Base-by-base conservation (phyloP, 2,797 vertebrate genomes). In the Simalia tracyae region DNA sequence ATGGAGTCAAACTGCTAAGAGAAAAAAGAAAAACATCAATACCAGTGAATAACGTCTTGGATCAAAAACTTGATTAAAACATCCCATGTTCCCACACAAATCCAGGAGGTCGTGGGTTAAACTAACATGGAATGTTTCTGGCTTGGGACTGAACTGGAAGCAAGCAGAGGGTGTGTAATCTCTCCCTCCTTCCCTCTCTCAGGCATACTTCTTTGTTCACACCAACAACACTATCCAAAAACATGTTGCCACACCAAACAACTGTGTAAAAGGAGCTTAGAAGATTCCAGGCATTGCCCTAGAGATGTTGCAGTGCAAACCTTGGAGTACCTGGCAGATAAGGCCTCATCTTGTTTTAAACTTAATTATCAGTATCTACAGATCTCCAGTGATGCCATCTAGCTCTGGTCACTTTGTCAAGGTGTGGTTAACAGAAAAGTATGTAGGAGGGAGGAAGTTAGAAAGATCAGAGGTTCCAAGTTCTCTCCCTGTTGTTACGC, bases 71-170 rank as follows among this genome's bases (percentile, higher is more conserved):
- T 85, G 84, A 46, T 66, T 88, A 64, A 91, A 91, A 31, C 54
- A 54, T 60, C 90, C 86, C 72, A 19, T 59, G n/a, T 91, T 93
- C 72, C 61, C 61, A 91, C 76, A 60, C 92, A 91, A 72, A 86
- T 85, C 76, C 2, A 42, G 87, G 63, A 86, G 6, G 15, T 63
- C 9, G n/a, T 54, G 36, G 84, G 76, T 85, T 85, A 91, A 93
- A 72, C 36, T 36, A 7, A 59, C 36, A 59, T 24, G 89, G 26
- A 81, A 60, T 90, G 50, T 59, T 93, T 88, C 10, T 88, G 36
- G 64, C 56, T 85, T 68, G n/a, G 66, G 42, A 50, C 56, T 28
- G 14, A 42, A 19, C 10, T 54, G 42, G 81, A 61, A 86, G 42
- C 26, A 17, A 57, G 36, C 11, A 61, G 26, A 63, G 6, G 24